Conservation (phyloP, 2,113 vertebrate genomes). For the Myocastor coypus region DNA sequence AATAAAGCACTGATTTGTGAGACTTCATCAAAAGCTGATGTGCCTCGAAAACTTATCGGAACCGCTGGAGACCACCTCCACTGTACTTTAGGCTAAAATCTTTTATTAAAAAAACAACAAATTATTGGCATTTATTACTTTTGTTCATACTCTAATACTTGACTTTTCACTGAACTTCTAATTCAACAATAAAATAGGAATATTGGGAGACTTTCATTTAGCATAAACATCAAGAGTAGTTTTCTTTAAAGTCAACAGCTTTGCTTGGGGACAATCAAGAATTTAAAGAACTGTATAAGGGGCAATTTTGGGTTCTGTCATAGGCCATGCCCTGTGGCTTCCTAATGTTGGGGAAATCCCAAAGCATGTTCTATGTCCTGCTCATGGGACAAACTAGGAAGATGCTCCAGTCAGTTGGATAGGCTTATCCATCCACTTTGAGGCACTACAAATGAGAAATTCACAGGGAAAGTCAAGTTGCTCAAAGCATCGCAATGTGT, state of each 20-base stretch:
- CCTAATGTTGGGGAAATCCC: background rate
- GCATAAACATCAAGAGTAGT: background rate
- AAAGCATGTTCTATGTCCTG: background rate
- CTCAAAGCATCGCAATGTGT: background rate
- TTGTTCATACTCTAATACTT: background rate
- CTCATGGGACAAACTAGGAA: background rate
- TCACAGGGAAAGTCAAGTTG: background rate
- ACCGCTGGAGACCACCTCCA: background rate
- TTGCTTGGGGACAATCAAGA: conserved; percentile 22
- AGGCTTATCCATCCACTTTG: background rate
- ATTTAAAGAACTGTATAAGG: conserved; percentile 27
- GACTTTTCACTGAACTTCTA: background rate
- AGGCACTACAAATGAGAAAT: conserved; percentile 31
- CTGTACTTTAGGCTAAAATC: background rate
- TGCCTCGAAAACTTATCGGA: background rate
- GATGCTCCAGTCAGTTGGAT: background rate
- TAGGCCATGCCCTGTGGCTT: background rate
- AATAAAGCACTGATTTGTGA: background rate
- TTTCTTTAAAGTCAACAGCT: background rate
- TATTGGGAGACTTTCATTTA: background rate
- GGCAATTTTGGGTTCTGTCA: background rate
- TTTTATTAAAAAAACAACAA: background rate
- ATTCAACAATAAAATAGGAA: background rate
- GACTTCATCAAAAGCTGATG: background rate
- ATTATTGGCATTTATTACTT: background rate